Evolutionary conservation across 2,888 invertebrate genomes (phyloP).

Genomic region (Pyrgus malvae): DNA sequence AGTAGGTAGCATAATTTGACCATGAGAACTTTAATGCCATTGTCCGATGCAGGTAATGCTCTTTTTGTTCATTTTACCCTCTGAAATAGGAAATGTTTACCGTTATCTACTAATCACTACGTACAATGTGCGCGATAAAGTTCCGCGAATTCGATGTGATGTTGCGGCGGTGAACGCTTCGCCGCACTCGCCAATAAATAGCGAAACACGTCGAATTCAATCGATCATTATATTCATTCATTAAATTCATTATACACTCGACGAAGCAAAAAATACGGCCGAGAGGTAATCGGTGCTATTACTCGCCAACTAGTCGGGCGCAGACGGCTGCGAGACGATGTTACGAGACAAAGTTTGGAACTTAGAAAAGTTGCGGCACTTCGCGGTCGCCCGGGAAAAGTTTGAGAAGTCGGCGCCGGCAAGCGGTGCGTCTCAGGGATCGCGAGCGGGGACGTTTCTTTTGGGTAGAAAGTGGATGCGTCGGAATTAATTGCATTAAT

Average conservation of each 20-base stretch:
- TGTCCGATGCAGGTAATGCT: slow-evolving; percentile 10
- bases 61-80: slow-evolving; percentile 8
- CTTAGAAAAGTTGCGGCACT: slow-evolving; percentile 55
- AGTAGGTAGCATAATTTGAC: background rate
- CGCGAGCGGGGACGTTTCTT: slow-evolving; percentile 40
- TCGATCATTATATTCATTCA: slow-evolving; percentile 21
- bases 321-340: slow-evolving; percentile 54
- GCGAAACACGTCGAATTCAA: slow-evolving; percentile 24
- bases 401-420: slow-evolving; percentile 38
- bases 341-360: slow-evolving; percentile 53
- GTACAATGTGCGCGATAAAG: slow-evolving; percentile 17
- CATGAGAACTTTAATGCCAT: slow-evolving; percentile 1
- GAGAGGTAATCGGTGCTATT: slow-evolving; percentile 24
- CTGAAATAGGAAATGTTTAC: slow-evolving; percentile 10
- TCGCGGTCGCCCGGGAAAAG: slow-evolving; percentile 39
- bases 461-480: slow-evolving; percentile 53
- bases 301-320: slow-evolving; percentile 25
- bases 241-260: slow-evolving; percentile 30
- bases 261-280: slow-evolving; percentile 24
- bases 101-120: slow-evolving; percentile 19
- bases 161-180: slow-evolving; percentile 17
- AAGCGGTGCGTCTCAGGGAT: slow-evolving; percentile 38
- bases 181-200: slow-evolving; percentile 29
- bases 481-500: slow-evolving; percentile 70
- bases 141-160: slow-evolving; percentile 21